Evolutionary conservation across 1,140 invertebrate genomes (phyloP), one percentile per base, ranked within the genome.

Genomic region (Chironomus striatipennis): DNA sequence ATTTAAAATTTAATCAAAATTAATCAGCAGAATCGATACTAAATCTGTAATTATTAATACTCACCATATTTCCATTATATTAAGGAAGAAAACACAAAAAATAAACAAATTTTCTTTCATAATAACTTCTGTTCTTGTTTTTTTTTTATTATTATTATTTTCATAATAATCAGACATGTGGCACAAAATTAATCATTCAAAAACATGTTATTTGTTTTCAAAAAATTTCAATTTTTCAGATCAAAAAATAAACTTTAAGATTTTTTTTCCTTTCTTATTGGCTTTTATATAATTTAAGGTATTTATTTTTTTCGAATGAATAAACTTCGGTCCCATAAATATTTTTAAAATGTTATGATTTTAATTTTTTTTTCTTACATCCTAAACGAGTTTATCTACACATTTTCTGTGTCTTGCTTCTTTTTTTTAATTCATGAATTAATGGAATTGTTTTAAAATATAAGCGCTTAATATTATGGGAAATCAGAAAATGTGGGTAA

Each of bases 271-370:
- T 7, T 15, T 57, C 47, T 57, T 57, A 57, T 57, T 57, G 47
- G 47, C 47, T 57, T n/a, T 57, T 57, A n/a, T 57, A n/a, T 57
- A 10, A 57, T 15, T 57, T 57, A 15, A 15, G 24, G 24, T 34
- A 34, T 34, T 34, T 57, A 57, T 15, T 57, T 15, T 47, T 4
- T 57, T 57, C n/a, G 9, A 57, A 57, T 57, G 12, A 15, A 15
- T 57, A 57, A 57, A 57, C n/a, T 57, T 57, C 47, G 47, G 47
- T 57, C 47, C 47, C 47, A 57, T 57, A 57, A 57, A 57, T 57
- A 34, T 34, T 34, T 34, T 34, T 34, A 34, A 34, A 34, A 34
- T 34, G 24, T 34, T 34, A 34, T n/a, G 47, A 15, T 57, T 47
- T 10, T 47, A n/a, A 57, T n/a, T 57, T 15, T 12, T 1, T 12